These are phyloP conservation scores for Pelosia muscerda DNA, from an alignment of 2,888 invertebrate species.

Conservation along the genomic window DNA sequence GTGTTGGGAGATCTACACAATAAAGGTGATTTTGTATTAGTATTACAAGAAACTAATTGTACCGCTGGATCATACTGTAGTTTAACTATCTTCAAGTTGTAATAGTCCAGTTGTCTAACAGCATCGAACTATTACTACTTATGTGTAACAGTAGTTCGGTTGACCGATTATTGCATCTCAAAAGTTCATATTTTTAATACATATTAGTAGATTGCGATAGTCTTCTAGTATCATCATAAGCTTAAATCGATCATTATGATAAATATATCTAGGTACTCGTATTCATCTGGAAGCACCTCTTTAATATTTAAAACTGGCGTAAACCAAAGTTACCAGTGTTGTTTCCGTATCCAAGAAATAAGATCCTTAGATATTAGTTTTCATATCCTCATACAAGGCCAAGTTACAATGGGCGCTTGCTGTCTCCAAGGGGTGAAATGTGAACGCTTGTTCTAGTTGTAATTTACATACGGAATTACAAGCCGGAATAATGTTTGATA, in stretches of 20 bases:
- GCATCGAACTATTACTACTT: too few species aligned
- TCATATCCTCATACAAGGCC: conserved; percentile 48
- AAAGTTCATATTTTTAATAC: too few species aligned
- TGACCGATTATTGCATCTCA: too few species aligned
- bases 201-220: too few species aligned
- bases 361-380: conserved; percentile 47
- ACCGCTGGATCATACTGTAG: too few species aligned
- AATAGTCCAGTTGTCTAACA: too few species aligned
- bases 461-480: conserved; percentile 86
- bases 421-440: conserved; percentile 77
- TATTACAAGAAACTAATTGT: too few species aligned
- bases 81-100: too few species aligned
- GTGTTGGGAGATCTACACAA: too few species aligned
- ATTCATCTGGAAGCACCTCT: conserved; percentile 48
- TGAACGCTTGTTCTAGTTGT: conserved; percentile 79
- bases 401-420: conserved; percentile 52
- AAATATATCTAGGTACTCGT: conserved; percentile 1
- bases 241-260: neutral
- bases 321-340: conserved; percentile 67
- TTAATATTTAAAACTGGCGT: conserved; percentile 81
- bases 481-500: conserved; percentile 76
- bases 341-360: conserved; percentile 47
- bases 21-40: too few species aligned
- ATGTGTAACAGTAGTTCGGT: too few species aligned
- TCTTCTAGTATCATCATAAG: neutral